Percentiles rank a stretch among this genome's conserved stretches.
These are phyloP conservation scores for Diabrotica virgifera DNA, from an alignment of 1,140 invertebrate species.

Conservation along the genomic window DNA sequence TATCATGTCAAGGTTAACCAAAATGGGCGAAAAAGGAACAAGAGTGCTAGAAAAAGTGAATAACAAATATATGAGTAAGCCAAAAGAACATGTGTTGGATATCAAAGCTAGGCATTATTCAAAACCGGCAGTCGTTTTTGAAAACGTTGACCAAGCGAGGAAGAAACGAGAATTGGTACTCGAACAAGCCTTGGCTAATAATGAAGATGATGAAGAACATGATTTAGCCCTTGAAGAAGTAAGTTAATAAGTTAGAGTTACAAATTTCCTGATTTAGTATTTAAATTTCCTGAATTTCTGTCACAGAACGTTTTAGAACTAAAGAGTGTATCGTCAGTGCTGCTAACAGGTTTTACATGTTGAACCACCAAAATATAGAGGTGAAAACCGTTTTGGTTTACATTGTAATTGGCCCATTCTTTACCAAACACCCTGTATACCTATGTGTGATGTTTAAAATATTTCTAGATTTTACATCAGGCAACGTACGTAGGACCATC, in stretches of 20 bases:
- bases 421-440: too few relatives aligned
- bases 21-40: slow-evolving; percentile 55
- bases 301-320: too few relatives aligned
- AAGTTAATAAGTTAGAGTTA: slow-evolving; percentile 21
- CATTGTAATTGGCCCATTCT: too few relatives aligned
- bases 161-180: slow-evolving; percentile 46
- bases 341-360: too few relatives aligned
- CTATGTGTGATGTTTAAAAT: too few relatives aligned
- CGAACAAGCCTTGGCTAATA: slow-evolving; percentile 50
- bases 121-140: slow-evolving; percentile 39
- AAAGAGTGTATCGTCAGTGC: too few relatives aligned
- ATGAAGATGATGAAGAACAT: slow-evolving; percentile 58
- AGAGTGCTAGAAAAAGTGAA: slow-evolving; percentile 53
- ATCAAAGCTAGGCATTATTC: slow-evolving; percentile 40
- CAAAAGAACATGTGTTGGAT: slow-evolving; percentile 21
- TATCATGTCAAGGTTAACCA: slow-evolving; percentile 55
- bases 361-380: too few relatives aligned
- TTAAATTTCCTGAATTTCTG: too few relatives aligned
- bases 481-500: too few relatives aligned
- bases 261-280: too few relatives aligned
- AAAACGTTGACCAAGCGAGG: slow-evolving; percentile 38
- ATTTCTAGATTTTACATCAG: too few relatives aligned
- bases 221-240: slow-evolving; percentile 63
- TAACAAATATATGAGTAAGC: slow-evolving; percentile 40
- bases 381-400: too few relatives aligned